A percentile compares a stretch with the other conserved stretches of the same genome.
These are phyloP conservation scores for Heliocidaris tuberculata DNA, from an alignment of 35 echinoderm and acorn worm genomes.

Conservation along the genomic window DNA sequence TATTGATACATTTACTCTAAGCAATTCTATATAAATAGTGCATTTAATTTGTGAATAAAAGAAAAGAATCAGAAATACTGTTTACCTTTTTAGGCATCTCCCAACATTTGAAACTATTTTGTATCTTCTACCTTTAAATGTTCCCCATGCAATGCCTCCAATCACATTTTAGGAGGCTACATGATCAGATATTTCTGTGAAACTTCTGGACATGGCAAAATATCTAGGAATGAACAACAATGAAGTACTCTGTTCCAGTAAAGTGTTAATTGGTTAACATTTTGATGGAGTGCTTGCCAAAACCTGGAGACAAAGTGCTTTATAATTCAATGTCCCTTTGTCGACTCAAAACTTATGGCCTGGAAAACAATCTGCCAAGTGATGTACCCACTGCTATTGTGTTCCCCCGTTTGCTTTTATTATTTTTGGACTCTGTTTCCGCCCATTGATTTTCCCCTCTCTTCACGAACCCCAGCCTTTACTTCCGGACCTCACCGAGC, in stretches of 20 bases:
- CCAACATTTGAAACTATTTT: too few species aligned
- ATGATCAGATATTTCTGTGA: not conserved
- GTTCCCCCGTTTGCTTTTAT: not conserved
- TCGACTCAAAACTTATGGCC: not conserved
- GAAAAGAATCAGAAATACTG: too few species aligned
- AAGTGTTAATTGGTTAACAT: not conserved
- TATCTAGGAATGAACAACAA: not conserved
- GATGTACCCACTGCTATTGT: not conserved
- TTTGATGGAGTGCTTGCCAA: not conserved
- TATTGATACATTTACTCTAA: not conserved
- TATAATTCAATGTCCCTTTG: not conserved
- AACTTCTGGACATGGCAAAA: not conserved
- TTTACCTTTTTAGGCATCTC: too few species aligned
- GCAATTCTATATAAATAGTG: not conserved
- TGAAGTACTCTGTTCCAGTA: not conserved
- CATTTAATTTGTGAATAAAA: too few species aligned
- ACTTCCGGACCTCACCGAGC: constrained; percentile 42
- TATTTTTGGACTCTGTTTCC: not conserved
- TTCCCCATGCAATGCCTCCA: too few species aligned
- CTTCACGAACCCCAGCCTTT: not conserved
- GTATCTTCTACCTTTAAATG: too few species aligned
- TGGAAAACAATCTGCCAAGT: not conserved
- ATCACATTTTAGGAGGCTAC: too few species aligned
- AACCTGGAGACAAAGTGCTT: not conserved
- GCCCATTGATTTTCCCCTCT: not conserved